Evolutionary conservation across 2,113 vertebrate species (phyloP).

Genomic region (Macaca mulatta): DNA sequence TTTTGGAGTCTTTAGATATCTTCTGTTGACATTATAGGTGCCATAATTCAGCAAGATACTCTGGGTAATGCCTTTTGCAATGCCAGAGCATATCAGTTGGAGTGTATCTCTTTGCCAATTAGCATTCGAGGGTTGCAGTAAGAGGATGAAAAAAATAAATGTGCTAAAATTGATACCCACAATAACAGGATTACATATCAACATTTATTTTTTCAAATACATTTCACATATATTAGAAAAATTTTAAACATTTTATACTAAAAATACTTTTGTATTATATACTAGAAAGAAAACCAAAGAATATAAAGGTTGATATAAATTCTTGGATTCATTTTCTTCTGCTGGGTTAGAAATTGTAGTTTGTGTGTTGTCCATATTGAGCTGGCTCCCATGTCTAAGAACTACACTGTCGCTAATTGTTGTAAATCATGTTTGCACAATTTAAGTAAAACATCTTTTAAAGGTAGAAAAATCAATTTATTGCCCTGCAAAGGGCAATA

Average conservation of each 20-base stretch:
- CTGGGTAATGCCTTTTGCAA: background rate
- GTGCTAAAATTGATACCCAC: background rate
- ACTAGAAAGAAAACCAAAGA: background rate
- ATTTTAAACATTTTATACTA: background rate
- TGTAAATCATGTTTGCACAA: conserved; percentile 66
- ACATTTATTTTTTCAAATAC: conserved; percentile 31
- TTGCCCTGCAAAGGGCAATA: conserved; percentile 76
- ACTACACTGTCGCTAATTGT: conserved; percentile 17
- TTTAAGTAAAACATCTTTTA: conserved; percentile 71
- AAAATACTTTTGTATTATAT: background rate
- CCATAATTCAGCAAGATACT: background rate
- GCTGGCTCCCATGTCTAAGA: conserved; percentile 2
- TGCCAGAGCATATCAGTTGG: background rate
- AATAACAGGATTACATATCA: background rate
- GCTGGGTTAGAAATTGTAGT: background rate
- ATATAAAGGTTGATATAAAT: background rate
- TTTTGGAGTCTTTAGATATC: background rate
- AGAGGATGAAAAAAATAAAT: background rate
- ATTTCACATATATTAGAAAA: background rate
- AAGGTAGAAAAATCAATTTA: conserved; percentile 63
- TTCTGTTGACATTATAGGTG: background rate
- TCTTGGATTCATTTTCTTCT: conserved; percentile 16
- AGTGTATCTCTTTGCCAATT: background rate
- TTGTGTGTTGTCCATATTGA: background rate
- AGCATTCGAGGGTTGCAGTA: background rate